Base-by-base conservation (phyloP, 2,113 vertebrate species). In the Grantiella picta region DNA sequence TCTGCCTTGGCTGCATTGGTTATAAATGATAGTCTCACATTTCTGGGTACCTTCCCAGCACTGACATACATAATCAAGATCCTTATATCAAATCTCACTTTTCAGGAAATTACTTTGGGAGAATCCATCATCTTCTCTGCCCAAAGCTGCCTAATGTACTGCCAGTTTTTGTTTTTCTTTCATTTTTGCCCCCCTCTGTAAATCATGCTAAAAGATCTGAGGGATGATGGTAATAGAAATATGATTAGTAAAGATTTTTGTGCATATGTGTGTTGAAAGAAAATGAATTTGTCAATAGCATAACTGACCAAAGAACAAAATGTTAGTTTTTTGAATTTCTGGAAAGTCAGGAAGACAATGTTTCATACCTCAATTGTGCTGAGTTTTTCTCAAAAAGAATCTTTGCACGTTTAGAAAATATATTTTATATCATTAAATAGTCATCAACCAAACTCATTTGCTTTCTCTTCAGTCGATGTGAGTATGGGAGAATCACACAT, bases 91-190 rank as follows among this genome's bases (percentile, higher is more conserved):
- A 92, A 80, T 86, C 56, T 89, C 80, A 69, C 52, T 86, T 92
- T 42, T 44, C 85, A 94, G 79, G 64, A 95, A 95, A 90, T 94
- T 3, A 57, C 85, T 81, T 64, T 29, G 80, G 31, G 68, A 86
- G 50, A 94, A 94, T 92, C 60, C 61, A 69, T 94, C 35, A 45
- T 90, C 92, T 82, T 89, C 57, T 57, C 81, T 87, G 66, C 73
- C 44, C 72, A 94, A 75, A 94, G 44, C 65, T 89, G 13, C 42
- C 53, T 86, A 63, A 90, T 47, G 14, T 82, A 57, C 45, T 93
- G 69, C 38, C 70, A 65, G 42, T n/a, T 94, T 71, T 82, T 81
- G 18, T 3, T 69, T 89, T 88, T 68, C 54, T 89, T 87, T 59
- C 38, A 35, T 83, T 93, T 94, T 52, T 42, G 5, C 38, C 24